Conservation (phyloP, 2,113 vertebrate species). For the Nesospiza acunhae region DNA sequence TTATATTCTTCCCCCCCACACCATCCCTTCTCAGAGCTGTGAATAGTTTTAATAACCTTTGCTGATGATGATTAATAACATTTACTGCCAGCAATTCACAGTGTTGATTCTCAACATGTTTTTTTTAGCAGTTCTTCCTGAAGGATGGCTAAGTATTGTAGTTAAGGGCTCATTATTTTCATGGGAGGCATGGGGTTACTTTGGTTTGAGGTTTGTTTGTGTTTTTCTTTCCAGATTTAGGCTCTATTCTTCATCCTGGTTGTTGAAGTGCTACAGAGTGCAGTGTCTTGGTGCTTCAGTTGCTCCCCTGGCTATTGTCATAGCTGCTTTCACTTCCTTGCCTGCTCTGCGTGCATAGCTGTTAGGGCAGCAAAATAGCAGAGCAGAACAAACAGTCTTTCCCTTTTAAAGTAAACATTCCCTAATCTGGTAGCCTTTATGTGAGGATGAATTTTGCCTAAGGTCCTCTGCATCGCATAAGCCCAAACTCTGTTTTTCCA, state of each 20-base stretch:
- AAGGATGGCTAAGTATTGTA: background rate
- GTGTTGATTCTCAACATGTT: background rate
- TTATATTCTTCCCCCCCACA: background rate
- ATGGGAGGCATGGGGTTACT: background rate
- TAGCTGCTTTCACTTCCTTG: background rate
- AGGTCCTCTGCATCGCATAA: background rate
- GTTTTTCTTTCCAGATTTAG: background rate
- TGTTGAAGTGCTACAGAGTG: background rate
- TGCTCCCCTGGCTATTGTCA: slow-evolving; percentile 23
- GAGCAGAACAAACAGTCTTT: slow-evolving; percentile 11
- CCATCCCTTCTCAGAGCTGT: background rate
- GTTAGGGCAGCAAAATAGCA: slow-evolving; percentile 29
- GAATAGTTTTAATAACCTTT: background rate
- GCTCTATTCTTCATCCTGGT: background rate
- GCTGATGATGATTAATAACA: background rate
- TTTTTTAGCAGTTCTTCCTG: background rate
- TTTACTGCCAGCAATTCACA: background rate
- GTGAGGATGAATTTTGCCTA: background rate
- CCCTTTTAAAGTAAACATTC: slow-evolving; percentile 57
- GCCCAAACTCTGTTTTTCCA: background rate
- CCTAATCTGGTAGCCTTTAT: slow-evolving; percentile 51
- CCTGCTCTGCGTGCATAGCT: background rate
- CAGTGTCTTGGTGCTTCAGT: fast-evolving
- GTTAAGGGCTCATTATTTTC: background rate
- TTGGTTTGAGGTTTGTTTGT: background rate